A percentile compares a stretch with the other conserved stretches of the same genome.
These are phyloP conservation scores for Narcine bancroftii DNA, from an alignment of 2,113 vertebrate species.

Conservation along the genomic window DNA sequence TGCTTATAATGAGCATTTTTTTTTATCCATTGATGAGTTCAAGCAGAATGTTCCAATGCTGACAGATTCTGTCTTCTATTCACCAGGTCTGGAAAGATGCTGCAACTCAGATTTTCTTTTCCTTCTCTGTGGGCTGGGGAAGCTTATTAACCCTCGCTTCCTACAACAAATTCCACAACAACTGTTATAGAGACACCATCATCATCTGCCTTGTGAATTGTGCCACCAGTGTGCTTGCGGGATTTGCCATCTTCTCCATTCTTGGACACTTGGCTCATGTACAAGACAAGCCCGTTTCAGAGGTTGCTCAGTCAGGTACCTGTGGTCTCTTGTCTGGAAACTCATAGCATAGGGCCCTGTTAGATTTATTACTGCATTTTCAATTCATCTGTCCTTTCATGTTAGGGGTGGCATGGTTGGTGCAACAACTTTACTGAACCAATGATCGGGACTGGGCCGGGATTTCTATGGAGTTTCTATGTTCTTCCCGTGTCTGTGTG, in stretches of 20 bases:
- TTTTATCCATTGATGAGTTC: no score
- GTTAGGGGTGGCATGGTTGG: no score
- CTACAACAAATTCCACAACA: slow-evolving; percentile 63
- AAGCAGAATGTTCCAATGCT: no score
- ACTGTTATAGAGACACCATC: slow-evolving; percentile 50
- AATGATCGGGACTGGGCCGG: no score
- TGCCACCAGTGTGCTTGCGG: slow-evolving; percentile 80
- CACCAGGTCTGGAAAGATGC: slow-evolving; percentile 92
- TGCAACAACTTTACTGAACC: no score
- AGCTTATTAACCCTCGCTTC: slow-evolving; percentile 83
- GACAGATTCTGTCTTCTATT: neutral
- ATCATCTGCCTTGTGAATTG: slow-evolving; percentile 78
- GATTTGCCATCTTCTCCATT: slow-evolving; percentile 92
- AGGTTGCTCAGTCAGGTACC: slow-evolving; percentile 76
- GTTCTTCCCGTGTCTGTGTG: no score
- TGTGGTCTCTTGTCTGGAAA: no score
- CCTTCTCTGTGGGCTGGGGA: slow-evolving; percentile 78
- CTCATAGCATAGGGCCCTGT: neutral
- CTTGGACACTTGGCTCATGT: slow-evolving; percentile 76
- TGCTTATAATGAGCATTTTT: no score
- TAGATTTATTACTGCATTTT: neutral
- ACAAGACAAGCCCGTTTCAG: no score
- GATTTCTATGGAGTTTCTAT: no score
- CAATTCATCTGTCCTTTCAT: no score
- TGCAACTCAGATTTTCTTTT: slow-evolving; percentile 90